Percentiles rank a stretch among this genome's conserved stretches.
phyloP scores from a whole-genome alignment of 2,888 invertebrate genomes.

The Chydorus sphaericus region DNA sequence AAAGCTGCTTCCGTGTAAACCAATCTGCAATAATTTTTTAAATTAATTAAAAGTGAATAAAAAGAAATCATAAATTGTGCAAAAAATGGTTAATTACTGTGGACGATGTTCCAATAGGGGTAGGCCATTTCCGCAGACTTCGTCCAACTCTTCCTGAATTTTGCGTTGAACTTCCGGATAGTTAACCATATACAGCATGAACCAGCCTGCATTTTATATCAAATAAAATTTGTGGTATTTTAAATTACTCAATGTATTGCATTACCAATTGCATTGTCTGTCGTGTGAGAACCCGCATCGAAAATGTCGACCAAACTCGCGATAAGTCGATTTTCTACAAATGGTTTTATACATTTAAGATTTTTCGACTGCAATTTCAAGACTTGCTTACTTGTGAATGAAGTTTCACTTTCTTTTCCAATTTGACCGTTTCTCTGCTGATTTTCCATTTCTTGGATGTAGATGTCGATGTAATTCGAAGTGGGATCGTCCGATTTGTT shows the following conservation, averaged over 20 bases:
- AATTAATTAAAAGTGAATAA: too few species aligned
- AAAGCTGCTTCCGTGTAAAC: conserved; percentile 40
- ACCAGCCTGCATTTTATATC: conserved; percentile 17
- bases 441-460: conserved; percentile 20
- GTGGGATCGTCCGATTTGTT: too few species aligned
- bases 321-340: conserved; percentile 19
- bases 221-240: background rate
- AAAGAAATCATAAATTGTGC: too few species aligned
- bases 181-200: conserved; percentile 19
- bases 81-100: too few species aligned
- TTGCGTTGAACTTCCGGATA: conserved; percentile 20
- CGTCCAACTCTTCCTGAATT: conserved; percentile 20
- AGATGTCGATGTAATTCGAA: conserved; percentile 23
- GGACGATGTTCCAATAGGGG: conserved; percentile 16
- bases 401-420: conserved; percentile 13
- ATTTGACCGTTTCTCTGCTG: too few species aligned
- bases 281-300: conserved; percentile 15
- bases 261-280: background rate
- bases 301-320: conserved; percentile 20
- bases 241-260: background rate
- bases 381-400: conserved; percentile 18
- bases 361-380: background rate
- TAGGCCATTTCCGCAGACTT: conserved; percentile 16
- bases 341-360: background rate
- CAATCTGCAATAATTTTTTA: too few species aligned